Percentiles rank a stretch among this genome's conserved stretches.
Conservation (phyloP, 1,140 invertebrate species). For the Subanguina moxae region DNA sequence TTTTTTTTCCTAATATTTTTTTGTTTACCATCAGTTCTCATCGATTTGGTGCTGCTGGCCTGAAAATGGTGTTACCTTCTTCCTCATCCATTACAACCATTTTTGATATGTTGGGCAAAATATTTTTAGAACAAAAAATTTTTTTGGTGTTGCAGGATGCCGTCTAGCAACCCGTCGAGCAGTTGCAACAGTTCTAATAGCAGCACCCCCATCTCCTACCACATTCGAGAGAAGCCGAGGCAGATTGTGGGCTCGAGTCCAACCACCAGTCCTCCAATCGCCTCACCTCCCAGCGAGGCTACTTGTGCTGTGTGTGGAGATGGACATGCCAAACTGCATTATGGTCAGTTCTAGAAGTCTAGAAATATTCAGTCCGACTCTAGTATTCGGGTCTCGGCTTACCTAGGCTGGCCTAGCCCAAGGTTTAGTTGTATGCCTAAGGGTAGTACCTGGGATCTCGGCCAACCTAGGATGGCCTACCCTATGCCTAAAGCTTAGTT, state of each 20-base stretch:
- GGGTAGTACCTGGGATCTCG: no score
- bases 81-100: not conserved
- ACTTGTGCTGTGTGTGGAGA: constrained; percentile 57
- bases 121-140: not conserved
- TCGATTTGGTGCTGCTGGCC: not conserved
- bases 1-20: no score
- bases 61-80: not conserved
- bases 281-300: constrained; percentile 33
- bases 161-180: not conserved
- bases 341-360: constrained; percentile 31
- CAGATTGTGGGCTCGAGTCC: not conserved
- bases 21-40: not conserved
- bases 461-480: no score
- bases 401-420: no score
- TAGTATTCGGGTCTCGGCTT: no score
- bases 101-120: constrained; percentile 1
- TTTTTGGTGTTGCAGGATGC: not conserved
- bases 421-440: no score
- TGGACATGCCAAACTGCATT: constrained; percentile 55
- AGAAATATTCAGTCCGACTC: not conserved
- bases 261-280: constrained; percentile 1
- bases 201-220: constrained; percentile 35
- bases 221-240: constrained; percentile 34
- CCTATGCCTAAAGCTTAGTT: no score
- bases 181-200: constrained; percentile 10